Evolutionary conservation across 1,140 invertebrate genomes (phyloP), one percentile per base, ranked within the genome.

Genomic region (Monomorium pharaonis): DNA sequence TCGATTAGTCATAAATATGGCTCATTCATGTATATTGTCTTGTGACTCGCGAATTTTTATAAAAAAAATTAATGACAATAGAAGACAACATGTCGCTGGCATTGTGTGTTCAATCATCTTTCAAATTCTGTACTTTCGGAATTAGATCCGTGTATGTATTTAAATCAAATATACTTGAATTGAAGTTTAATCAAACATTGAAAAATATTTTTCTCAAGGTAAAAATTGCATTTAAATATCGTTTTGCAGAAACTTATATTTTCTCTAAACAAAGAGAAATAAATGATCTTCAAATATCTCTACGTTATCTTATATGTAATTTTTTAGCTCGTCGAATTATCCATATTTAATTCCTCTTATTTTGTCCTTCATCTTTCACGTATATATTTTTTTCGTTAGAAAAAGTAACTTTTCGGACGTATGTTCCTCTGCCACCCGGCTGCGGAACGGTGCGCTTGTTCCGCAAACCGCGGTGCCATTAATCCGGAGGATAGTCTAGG

Each of bases 401-500:
- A 33, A 33, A 33, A 27, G 9, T 14, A 65, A 69, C 37, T 60
- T 44, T 67, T 27, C 37, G 16, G 14, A 16, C 65, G 14, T 33
- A 33, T 7, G 42, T 74, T 27, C 44, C 24, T 37, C 3, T 16
- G 42, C 21, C 9, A 63, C 7, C 12, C 16, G 6, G 1, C 16
- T 12, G 10, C 37, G 51, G 14, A 72, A 44, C 60, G 16, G 6
- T 21, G 27, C 27, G 16, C 51, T 56, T 18, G 37, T 56, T 58
- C n/a, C 16, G 44, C 27, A 44, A 70, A 30, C 54, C 42, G 10
- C 30, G 24, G 3, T 10, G 65, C 18, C 24, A n/a, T 83, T 81
- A 83, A 83, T 74, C 42, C 37, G 6, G 42, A 60, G 27, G 24
- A 72, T 56, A 83, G 78, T 30, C 74, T 83, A 74, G 70, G 51